Base-by-base conservation (phyloP, 2,113 vertebrate species). In the Upupa epops region DNA sequence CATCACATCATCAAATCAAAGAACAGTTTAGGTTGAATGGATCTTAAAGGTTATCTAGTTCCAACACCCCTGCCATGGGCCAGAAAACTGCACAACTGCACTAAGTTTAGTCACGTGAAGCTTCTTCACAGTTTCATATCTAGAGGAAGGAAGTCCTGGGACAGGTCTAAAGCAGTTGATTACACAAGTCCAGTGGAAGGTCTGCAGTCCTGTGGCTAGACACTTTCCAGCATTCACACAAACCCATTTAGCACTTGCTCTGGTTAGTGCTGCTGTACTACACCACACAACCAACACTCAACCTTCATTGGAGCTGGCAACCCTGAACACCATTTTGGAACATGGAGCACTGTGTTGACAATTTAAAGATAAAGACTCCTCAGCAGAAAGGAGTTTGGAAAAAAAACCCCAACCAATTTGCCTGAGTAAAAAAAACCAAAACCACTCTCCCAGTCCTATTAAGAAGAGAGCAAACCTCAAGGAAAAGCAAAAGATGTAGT, bases 121-220 rank as follows among this genome's bases (percentile, higher is more conserved):
- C 37, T 74, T 83, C 49, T 75, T 82, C 83, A 79, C 4, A 12
- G 71, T 36, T 55, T 73, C 48, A 71, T 61, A 69, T 65, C 59
- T 76, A 91, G n/a, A 85, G 68, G 81, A 93, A 92, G 93, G 66
- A 92, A 96, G 84, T 87, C 71, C 42, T 73, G 75, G 45, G 66
- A 49, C 36, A 89, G 55, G 24, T 76, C 48, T 74, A 80, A 22
- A 76, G 55, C 51, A 73, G 59, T 49, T 26, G 68, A 89, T 34
- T 75, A 60, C 32, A n/a, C 1, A 25, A 83, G 17, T 49, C 68
- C 42, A 63, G 32, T 3, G 1, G 24, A 26, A 91, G 51, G 70
- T 37, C 78, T 56, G 19, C 79, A 31, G 13, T 66, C 17, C 29
- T 3, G 1, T 4, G 9, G 55, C 8, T 12, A 79, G 36, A 51